phyloP scores from a whole-genome alignment of 2,888 invertebrate species.

The Lithophane socia region DNA sequence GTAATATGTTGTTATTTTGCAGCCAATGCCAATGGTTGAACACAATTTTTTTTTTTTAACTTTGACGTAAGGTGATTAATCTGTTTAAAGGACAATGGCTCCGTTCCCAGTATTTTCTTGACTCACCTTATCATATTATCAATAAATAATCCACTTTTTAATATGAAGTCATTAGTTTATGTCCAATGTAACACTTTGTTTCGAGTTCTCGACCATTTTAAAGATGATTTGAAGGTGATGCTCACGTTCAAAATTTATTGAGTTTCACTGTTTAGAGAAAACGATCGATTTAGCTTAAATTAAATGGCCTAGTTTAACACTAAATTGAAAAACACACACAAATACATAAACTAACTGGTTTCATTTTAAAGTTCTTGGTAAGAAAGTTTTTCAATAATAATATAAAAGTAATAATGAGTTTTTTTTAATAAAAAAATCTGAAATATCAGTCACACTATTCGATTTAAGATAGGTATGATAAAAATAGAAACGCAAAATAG shows the following conservation, averaged over 20 bases:
- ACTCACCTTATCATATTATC: not conserved
- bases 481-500: not conserved
- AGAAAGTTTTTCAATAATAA: not conserved
- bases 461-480: not conserved
- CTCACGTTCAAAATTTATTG: slow-evolving; percentile 1
- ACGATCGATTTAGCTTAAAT: not conserved
- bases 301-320: not conserved
- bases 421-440: too few species aligned
- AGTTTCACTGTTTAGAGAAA: not conserved
- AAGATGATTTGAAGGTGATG: too few species aligned
- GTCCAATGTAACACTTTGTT: not conserved
- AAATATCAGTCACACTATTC: too few species aligned
- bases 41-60: not conserved
- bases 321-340: not conserved
- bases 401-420: not conserved
- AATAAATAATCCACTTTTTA: not conserved
- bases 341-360: not conserved
- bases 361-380: not conserved
- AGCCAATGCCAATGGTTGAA: not conserved
- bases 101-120: too few species aligned
- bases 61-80: not conserved
- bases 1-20: not conserved
- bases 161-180: not conserved
- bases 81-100: not conserved
- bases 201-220: not conserved